Percentiles rank a stretch among this genome's conserved stretches.
Evolutionary conservation across 2,113 vertebrate species (phyloP).

Genomic region (Athene noctua): DNA sequence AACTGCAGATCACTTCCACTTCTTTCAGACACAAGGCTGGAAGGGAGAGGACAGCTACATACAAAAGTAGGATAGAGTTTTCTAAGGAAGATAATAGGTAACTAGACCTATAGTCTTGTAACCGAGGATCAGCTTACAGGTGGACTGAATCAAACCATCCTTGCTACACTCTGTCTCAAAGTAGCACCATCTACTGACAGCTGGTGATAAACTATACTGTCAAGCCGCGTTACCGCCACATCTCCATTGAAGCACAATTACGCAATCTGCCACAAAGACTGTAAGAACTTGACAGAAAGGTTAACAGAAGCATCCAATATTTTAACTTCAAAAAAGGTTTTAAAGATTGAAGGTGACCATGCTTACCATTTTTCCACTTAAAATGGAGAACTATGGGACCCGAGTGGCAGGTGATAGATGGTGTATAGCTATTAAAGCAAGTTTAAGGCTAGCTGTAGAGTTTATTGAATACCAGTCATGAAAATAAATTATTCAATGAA

Average conservation of each 20-base stretch:
- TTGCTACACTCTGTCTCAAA: neutral
- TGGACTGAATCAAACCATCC: neutral
- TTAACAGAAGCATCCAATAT: neutral
- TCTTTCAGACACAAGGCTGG: neutral
- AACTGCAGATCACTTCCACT: neutral
- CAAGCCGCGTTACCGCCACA: rapidly evolving
- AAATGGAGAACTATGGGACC: neutral
- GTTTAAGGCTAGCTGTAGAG: neutral
- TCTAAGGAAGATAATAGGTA: neutral
- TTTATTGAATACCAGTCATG: neutral
- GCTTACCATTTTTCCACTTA: neutral
- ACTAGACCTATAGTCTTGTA: neutral
- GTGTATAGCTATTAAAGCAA: neutral
- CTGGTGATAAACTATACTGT: neutral
- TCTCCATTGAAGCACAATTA: neutral
- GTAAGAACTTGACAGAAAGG: neutral
- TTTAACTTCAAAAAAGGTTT: neutral
- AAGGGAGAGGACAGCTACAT: neutral
- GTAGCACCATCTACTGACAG: neutral
- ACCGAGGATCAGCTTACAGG: neutral
- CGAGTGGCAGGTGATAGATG: neutral
- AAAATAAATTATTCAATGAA: slow-evolving; percentile 36
- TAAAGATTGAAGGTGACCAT: neutral
- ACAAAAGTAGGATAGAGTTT: neutral
- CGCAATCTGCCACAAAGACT: neutral